Conservation (phyloP, 2,113 vertebrate genomes). For the Girardinichthys multiradiatus region DNA sequence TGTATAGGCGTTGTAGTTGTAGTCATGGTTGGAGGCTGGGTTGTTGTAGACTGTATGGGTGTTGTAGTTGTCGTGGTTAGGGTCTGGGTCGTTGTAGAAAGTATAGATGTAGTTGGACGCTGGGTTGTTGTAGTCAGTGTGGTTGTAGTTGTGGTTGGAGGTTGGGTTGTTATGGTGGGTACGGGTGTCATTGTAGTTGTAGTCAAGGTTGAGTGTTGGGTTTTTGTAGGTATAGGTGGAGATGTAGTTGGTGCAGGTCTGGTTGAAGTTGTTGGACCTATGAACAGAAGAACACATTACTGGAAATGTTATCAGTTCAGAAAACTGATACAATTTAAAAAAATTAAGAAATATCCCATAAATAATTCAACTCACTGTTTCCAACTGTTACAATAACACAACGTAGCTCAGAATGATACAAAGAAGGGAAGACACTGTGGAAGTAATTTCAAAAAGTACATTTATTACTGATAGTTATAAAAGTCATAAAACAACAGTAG, state of each 20-base stretch:
- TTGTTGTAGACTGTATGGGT: not conserved
- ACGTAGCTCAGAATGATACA: constrained; percentile 7
- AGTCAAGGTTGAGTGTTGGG: not conserved
- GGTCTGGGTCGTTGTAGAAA: not conserved
- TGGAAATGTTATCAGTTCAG: not conserved
- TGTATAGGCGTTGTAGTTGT: too few species aligned
- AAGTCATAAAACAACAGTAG: not conserved
- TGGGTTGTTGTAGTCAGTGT: not conserved
- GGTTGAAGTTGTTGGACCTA: not conserved
- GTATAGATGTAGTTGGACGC: not conserved
- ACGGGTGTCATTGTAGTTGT: not conserved
- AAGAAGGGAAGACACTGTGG: not conserved
- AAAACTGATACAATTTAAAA: not conserved
- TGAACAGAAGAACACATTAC: not conserved
- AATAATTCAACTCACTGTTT: not conserved
- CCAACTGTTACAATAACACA: not conserved
- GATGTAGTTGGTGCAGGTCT: not conserved
- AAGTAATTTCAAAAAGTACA: not conserved
- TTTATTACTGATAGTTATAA: not conserved
- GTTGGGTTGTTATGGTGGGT: not conserved
- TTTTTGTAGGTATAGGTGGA: not conserved
- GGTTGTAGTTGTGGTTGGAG: too few species aligned
- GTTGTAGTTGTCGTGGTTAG: too few species aligned
- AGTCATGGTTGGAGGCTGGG: too few species aligned
- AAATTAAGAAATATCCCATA: not conserved